Evolutionary conservation across 2,888 invertebrate genomes (phyloP), one percentile per base, ranked within the genome.

Genomic region (Corythucha ciliata): DNA sequence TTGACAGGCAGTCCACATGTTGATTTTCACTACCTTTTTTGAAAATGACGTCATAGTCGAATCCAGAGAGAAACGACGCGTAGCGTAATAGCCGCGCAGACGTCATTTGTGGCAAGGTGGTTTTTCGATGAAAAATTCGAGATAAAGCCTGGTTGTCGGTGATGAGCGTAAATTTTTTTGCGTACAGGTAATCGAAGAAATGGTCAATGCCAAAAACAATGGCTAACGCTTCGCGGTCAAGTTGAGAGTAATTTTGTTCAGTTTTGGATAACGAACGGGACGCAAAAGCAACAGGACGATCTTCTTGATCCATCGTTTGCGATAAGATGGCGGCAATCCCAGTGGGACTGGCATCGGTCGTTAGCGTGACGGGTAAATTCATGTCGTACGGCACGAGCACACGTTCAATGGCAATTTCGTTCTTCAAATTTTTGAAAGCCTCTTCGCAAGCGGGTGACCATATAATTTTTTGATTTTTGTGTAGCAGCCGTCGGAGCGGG

Each of bases 201-300:
- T 33, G 33, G 14, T 24, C 42, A 2, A 57, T 40, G 8, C 54
- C 48, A 4, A 41, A 32, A 21, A 45, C 45, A 7, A 29, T 45
- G 21, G 45, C 29, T 2, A 45, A 21, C 2, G 45, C 32, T 22
- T 45, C 45, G 2, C 32, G 4, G 18, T 46, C 46, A 6, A 46
- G 34, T 21, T 46, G 46, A 14, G 14, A 24, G 22, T 46, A 34
- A 22, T 46, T 46, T 34, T 25, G 6, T 34, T 46, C 46, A 8
- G 46, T 20, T 6, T 52, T 54, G 1, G 59, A 57, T 20, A 65
- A 52, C 4, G 63, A 52, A n/a, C 57, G 36, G 3, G 58, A 58
- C 7, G 51, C 56, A 25, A 37, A 58, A 10, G 57, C 57, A 14
- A 57, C 51, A 53, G 45, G 45, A 12, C 12, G 2, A 3, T 46